Evolutionary conservation across 2,113 vertebrate species (phyloP), one percentile per base, ranked within the genome.

Genomic region (Macrotis lagotis): DNA sequence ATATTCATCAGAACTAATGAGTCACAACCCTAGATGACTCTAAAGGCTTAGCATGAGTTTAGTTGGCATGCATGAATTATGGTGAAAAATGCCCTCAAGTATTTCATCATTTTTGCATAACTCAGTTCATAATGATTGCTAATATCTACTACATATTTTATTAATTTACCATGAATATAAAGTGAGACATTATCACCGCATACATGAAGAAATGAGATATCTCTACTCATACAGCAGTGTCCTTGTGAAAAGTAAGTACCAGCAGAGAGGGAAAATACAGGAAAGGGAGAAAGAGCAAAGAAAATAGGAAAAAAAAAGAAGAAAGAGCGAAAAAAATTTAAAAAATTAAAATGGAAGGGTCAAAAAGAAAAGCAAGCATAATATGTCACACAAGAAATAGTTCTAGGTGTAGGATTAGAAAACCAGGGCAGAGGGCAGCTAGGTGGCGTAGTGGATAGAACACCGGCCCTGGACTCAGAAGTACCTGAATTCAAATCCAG

Each of bases 91-190:
- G 95, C 96, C 97, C 96, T 97, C 95, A 97, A 98, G 96, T 96
- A 97, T 96, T 98, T 94, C 91, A 94, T 90, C 89, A 93, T 97
- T 97, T 97, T 96, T 93, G 95, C 49, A n/a, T 0, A 44, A 95
- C 95, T 93, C 95, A 96, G 92, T 96, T 98, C 91, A 96, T 98
- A 98, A 98, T 91, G 92, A 92, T 93, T 97, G 96, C 95, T 98
- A 98, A 96, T 94, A 98, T 94, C 95, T 98, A 93, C 88, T 98
- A 97, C 93, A 97, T 97, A 98, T 97, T 98, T 98, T 96, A 98
- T 97, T 97, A 98, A 97, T 98, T 98, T 98, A 97, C 90, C 96
- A 96, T 97, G 74, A 98, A 97, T 96, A 98, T 97, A 97, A 98
- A 98, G 93, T 97, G 96, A 92, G 55, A 97, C 95, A 97, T 97